Base-by-base conservation (phyloP, 53 echinoderm and acorn worm species). In the Temnopleurus reevesii region DNA sequence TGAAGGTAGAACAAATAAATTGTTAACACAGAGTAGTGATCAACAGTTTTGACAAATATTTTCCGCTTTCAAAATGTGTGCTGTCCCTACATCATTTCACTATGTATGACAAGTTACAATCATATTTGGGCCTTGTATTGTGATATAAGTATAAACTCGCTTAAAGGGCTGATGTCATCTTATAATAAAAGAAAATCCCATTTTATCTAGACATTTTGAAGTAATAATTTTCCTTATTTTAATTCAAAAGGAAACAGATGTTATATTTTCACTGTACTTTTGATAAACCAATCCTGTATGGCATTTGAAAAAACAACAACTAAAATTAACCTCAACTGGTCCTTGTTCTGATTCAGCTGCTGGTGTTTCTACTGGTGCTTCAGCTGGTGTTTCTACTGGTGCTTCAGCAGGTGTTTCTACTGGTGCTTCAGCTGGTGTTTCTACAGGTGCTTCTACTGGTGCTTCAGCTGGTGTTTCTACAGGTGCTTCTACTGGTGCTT, bases 291-390 rank as follows among this genome's bases (percentile, higher is more conserved):
- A 23, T n/a, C 21, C 56, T 21, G 5, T n/a, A 21, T 7, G 24
- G 24, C 21, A 23, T 23, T 56, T 4, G 56, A 65, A n/a, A 65
- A 34, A 35, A 34, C 4, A 1, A 35, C 4, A 65, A 34, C 34
- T 0, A 34, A 65, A 65, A 65, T 17, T 17, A 65, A 65, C 53
- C 49, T 81, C 82, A 30, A 51, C 82, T 15, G 82, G 82, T 81
- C 33, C 19, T 35, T 76, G 30, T 76, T 9, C 24, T 25, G 61
- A 7, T 60, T 18, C 15, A 19, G 12, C 24, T 12, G 21, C 82
- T 7, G 82, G 21, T 55, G 82, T 35, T 55, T 55, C 82, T 55
- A 36, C 56, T 5, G 35, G 35, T 55, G 30, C 23, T 55, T 82
- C 56, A 18, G 82, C 56, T 27, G 34, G 82, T 35, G 35, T 54